phyloP scores from a whole-genome alignment of 2,113 vertebrate genomes.

The Cacatua alba region DNA sequence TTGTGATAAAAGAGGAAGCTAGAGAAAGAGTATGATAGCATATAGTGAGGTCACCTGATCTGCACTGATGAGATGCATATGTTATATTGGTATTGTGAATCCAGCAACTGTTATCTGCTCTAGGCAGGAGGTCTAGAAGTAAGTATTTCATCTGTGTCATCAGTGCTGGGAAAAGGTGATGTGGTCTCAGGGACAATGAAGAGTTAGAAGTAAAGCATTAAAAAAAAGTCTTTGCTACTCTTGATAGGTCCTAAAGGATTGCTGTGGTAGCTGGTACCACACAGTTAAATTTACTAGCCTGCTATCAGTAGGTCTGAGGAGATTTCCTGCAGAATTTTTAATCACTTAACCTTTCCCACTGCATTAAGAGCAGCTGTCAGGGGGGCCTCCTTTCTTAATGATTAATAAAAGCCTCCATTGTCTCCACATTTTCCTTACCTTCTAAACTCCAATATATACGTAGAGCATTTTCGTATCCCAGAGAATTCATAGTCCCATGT shows the following conservation, averaged over 20 bases:
- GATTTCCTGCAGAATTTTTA: slow-evolving; percentile 24
- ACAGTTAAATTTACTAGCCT: slow-evolving; percentile 19
- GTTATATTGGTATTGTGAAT: background rate
- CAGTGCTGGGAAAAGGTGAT: background rate
- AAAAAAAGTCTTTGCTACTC: background rate
- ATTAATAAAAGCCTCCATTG: background rate
- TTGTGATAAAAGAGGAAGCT: background rate
- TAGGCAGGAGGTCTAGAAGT: slow-evolving; percentile 29
- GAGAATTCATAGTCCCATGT: background rate
- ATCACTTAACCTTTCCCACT: slow-evolving; percentile 34
- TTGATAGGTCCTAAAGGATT: slow-evolving; percentile 3
- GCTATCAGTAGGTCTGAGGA: background rate
- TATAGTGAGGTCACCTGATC: background rate
- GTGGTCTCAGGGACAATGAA: slow-evolving; percentile 29
- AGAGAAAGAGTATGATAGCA: background rate
- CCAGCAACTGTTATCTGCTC: slow-evolving; percentile 2
- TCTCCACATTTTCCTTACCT: background rate
- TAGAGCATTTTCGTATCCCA: background rate
- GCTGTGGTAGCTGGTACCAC: background rate
- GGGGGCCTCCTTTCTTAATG: background rate
- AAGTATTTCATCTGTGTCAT: slow-evolving; percentile 32
- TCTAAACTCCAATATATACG: background rate
- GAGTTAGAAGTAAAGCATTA: background rate
- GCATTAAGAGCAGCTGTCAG: slow-evolving; percentile 19
- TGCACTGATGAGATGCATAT: background rate